These are phyloP conservation scores for Lepus americanus DNA, from an alignment of 2,113 vertebrate species.

Conservation along the genomic window DNA sequence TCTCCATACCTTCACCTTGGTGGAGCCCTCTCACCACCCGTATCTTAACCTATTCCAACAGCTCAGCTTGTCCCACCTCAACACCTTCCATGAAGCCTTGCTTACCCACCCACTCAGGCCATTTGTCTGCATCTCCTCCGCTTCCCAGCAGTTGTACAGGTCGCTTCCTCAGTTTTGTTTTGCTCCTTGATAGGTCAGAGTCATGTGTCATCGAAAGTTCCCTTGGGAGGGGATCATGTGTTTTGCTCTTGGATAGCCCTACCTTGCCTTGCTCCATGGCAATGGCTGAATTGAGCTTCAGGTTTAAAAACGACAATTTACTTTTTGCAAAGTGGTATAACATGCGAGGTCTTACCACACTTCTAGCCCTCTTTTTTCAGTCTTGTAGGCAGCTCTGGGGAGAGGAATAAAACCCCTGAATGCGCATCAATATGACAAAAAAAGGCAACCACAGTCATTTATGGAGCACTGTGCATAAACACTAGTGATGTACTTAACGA, in stretches of 20 bases:
- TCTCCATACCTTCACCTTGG: not conserved
- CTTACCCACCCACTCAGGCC: not conserved
- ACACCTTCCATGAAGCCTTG: no score
- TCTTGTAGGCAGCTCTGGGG: not conserved
- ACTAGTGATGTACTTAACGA: not conserved
- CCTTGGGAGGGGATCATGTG: not conserved
- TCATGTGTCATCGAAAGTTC: not conserved
- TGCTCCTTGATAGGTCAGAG: not conserved
- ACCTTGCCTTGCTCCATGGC: not conserved
- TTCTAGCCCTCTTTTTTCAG: not conserved
- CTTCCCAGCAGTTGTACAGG: not conserved
- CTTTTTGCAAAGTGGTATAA: not conserved
- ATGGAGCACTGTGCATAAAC: not conserved
- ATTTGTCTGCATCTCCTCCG: not conserved
- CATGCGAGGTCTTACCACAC: not conserved
- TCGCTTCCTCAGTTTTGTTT: not conserved
- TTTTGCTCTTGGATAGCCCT: not conserved
- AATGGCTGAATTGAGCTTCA: not conserved
- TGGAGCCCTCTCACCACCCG: not conserved
- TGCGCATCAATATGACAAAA: not conserved
- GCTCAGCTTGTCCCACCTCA: not conserved
- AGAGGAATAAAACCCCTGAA: not conserved
- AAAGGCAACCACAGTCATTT: not conserved
- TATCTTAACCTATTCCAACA: not conserved
- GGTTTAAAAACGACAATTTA: not conserved